Percentiles rank a stretch among this genome's conserved stretches.
Conservation (phyloP, 2,113 vertebrate species). For the Peucedramus taeniatus region DNA sequence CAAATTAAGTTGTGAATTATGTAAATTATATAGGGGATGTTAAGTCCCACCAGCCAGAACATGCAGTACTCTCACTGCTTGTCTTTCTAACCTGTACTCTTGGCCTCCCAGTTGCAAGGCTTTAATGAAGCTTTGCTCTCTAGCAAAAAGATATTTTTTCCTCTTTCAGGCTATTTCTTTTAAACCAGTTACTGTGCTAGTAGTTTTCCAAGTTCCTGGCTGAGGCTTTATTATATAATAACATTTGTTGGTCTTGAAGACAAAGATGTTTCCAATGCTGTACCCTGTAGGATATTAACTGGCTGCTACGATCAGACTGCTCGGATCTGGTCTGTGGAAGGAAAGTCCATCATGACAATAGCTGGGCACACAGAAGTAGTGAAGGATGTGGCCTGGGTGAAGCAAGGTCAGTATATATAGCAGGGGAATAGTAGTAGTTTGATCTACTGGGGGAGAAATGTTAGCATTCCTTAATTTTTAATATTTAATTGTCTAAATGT, state of each 20-base stretch:
- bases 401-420: slow-evolving; percentile 79
- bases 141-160: not conserved
- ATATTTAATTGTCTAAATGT: not conserved
- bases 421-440: not conserved
- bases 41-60: not conserved
- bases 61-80: not conserved
- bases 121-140: not conserved
- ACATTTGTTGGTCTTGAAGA: not conserved
- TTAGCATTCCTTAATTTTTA: not conserved
- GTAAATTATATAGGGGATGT: not conserved
- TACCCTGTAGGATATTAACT: slow-evolving; percentile 86
- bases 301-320: slow-evolving; percentile 95
- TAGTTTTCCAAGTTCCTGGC: not conserved
- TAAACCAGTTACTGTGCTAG: not conserved
- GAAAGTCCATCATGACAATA: slow-evolving; percentile 85
- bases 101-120: not conserved
- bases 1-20: not conserved
- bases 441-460: not conserved
- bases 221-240: not conserved
- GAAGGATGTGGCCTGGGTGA: slow-evolving; percentile 95
- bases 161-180: not conserved
- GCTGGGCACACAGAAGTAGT: slow-evolving; percentile 92
- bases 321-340: slow-evolving; percentile 92
- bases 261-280: not conserved
- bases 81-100: not conserved